Evolutionary conservation across 2,113 vertebrate genomes (phyloP).

Genomic region (Sorex araneus): DNA sequence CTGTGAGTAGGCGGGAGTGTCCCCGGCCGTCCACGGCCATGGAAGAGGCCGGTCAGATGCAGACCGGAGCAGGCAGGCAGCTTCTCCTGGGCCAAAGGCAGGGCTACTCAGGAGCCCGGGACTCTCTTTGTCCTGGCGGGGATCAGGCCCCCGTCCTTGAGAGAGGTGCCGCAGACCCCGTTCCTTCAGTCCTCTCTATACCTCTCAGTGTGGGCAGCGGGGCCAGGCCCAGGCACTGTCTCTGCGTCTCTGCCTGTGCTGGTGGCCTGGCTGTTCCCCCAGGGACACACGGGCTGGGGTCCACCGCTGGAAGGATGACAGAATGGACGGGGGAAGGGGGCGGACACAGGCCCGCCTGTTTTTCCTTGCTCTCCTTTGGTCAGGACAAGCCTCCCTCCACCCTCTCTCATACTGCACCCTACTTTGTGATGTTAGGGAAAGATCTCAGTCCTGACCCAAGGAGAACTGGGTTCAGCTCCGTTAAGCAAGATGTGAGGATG

Average conservation of each 20-base stretch:
- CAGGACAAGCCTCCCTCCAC: not conserved
- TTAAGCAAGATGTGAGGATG: no score
- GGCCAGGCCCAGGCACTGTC: no score
- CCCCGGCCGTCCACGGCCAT: not conserved
- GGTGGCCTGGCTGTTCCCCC: no score
- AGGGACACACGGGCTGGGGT: no score
- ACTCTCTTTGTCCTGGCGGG: not conserved
- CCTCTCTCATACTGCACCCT: no score
- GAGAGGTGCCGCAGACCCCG: not conserved
- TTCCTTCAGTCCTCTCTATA: not conserved
- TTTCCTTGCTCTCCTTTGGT: not conserved
- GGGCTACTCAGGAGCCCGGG: not conserved
- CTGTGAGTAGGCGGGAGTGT: not conserved
- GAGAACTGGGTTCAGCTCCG: not conserved
- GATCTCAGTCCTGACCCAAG: not conserved
- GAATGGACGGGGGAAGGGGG: no score
- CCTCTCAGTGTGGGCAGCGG: no score
- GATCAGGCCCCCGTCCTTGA: not conserved
- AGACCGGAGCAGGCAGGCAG: not conserved
- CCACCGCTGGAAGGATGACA: not conserved
- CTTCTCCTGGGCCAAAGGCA: not conserved
- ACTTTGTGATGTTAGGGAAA: not conserved
- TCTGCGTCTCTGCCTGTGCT: not conserved
- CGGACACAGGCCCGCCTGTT: no score
- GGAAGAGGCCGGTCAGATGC: not conserved